phyloP scores from a whole-genome alignment of 2,797 vertebrate genomes.

The Thalassophryne amazonica region DNA sequence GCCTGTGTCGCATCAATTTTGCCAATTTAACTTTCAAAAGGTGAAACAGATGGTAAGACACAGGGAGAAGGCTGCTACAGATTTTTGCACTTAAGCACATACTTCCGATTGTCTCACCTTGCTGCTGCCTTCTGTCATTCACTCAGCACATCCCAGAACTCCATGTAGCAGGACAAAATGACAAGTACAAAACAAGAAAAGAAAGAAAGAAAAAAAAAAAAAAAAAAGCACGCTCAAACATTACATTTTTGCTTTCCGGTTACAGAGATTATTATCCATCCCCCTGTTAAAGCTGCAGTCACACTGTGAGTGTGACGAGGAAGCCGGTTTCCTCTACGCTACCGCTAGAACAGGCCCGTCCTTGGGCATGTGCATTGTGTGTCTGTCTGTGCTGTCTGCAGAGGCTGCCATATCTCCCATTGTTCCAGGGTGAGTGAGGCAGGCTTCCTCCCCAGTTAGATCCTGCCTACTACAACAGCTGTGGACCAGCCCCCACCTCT shows the following conservation, averaged over 20 bases:
- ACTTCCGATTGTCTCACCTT: constrained; percentile 47
- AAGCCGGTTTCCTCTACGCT: constrained; percentile 59
- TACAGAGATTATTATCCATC: constrained; percentile 26
- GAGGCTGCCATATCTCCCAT: constrained; percentile 78
- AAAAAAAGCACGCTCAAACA: constrained; percentile 25
- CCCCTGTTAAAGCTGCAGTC: constrained; percentile 30
- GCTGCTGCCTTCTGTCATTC: constrained; percentile 60
- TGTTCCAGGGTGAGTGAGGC: constrained; percentile 77
- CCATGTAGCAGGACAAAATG: constrained; percentile 34
- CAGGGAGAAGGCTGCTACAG: too few relatives aligned
- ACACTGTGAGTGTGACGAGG: constrained; percentile 26
- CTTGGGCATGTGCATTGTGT: constrained; percentile 57
- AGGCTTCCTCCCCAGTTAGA: constrained; percentile 70
- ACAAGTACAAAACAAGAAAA: constrained; percentile 37
- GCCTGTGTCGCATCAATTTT: too few relatives aligned
- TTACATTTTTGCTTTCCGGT: constrained; percentile 47
- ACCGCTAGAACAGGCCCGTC: constrained; percentile 45
- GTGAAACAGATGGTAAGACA: too few relatives aligned
- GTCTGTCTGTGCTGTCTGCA: constrained; percentile 56
- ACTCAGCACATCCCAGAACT: constrained; percentile 50
- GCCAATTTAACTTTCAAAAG: too few relatives aligned
- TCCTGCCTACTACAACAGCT: constrained; percentile 81
- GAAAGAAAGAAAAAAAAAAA: not conserved
- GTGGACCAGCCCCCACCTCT: constrained; percentile 76
- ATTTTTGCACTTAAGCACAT: not conserved